phyloP scores from a whole-genome alignment of 2,888 invertebrate genomes.

The Drosophila paranaensis region DNA sequence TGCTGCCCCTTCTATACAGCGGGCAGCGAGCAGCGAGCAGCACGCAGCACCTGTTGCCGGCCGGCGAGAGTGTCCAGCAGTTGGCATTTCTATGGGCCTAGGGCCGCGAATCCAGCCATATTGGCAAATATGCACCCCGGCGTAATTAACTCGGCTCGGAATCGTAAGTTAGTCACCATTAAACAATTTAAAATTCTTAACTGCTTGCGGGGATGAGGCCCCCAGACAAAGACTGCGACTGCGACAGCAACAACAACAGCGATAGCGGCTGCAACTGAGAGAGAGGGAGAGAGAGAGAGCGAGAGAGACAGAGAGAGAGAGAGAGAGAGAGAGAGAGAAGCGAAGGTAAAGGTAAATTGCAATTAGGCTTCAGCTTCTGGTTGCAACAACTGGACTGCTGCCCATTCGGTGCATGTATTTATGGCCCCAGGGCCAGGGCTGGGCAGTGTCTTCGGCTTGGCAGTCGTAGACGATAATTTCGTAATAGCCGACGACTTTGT shows the following conservation, averaged over 20 bases:
- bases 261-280: conserved; percentile 6
- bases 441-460: conserved; percentile 62
- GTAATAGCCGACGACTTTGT: conserved; percentile 73
- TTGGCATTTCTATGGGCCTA: conserved; percentile 71
- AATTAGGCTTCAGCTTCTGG: conserved; percentile 84
- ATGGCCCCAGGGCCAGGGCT: conserved; percentile 76
- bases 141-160: conserved; percentile 80
- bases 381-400: conserved; percentile 59
- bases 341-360: conserved; percentile 80
- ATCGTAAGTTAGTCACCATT: conserved; percentile 81
- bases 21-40: neutral
- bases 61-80: conserved; percentile 60
- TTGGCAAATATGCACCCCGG: conserved; percentile 82
- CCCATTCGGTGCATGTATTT: conserved; percentile 78
- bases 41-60: conserved; percentile 64
- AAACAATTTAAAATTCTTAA: conserved; percentile 81
- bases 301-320: neutral
- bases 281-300: neutral
- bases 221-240: conserved; percentile 25
- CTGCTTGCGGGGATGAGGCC: conserved; percentile 54
- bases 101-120: conserved; percentile 59
- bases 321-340: conserved; percentile 3
- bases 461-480: conserved; percentile 72
- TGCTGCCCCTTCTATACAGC: conserved; percentile 17
- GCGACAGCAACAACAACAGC: conserved; percentile 13